Base-by-base conservation (phyloP, 2,113 vertebrate species). In the Theristicus caerulescens region DNA sequence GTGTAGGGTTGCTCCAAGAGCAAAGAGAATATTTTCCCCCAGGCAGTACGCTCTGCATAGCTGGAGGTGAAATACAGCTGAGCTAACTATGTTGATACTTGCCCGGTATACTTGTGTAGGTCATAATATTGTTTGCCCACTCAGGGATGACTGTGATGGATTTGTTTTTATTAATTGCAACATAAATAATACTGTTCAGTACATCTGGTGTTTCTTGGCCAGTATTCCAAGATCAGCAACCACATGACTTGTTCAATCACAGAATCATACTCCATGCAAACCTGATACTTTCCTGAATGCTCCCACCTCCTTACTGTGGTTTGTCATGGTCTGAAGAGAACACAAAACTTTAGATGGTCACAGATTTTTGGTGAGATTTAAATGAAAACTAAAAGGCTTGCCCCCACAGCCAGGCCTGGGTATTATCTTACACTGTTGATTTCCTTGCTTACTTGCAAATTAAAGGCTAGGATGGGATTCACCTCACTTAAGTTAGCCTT, bases 191-290 rank as follows among this genome's bases (percentile, higher is more conserved):
- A 66, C 62, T 95, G 81, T 88, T 95, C 24, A 0, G 94, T 94
- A 93, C 94, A 96, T 94, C 95, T 97, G 84, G 95, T 96, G 78
- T 96, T 97, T 96, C 93, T 96, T 97, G 94, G 96, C 84, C 47
- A 29, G 86, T 42, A 24, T 85, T 95, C 94, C 89, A 94, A 91
- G 78, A 96, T 91, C 93, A 97, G 94, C 94, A 97, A 95, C 94
- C 82, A 79, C 31, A 82, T 76, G 81, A 95, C 58, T 93, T 76
- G 32, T 72, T 94, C 84, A 82, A 72, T 79, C 74, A 80, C 31
- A 65, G 66, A 82, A 62, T 93, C 70, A 61, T 82, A 27, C 72
- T 81, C 36, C 11, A 11, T 57, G 67, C 49, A 94, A 97, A 91
- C n/a, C 24, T 76, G 79, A 93, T 70, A 78, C 59, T 85, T 94